Base-by-base conservation (phyloP, 2,797 vertebrate genomes). In the Rhinogobio ventralis region DNA sequence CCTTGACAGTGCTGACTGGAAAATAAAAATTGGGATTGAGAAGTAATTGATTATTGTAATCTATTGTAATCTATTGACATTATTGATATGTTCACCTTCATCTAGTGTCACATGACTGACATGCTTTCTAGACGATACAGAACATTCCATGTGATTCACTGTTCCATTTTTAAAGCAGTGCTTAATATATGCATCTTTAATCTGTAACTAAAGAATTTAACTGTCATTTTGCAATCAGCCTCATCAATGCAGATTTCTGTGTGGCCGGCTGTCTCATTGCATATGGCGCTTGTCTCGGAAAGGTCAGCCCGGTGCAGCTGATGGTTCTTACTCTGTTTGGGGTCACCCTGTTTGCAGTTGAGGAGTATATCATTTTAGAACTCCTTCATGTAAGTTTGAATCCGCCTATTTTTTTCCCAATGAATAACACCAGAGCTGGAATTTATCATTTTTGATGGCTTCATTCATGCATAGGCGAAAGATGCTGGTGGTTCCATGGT, bases 401-500 rank as follows among this genome's bases (percentile, higher is more conserved):
- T 20, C 20, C 53, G 10, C n/a, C 1, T 45, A 4, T 77, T 60
- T 30, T n/a, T 57, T 2, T 33, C 7, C 7, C 33, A 42, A 5
- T 23, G 4, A 45, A 2, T 39, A 57, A 45, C 36, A 13, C 46
- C 7, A 25, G 30, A 20, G 30, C 30, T 8, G 17, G 15, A 9
- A 85, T 80, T 79, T 17, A n/a, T 66, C 0, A 23, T n/a, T 85
- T 81, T 42, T 46, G 4, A 39, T 46, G 42, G 66, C 11, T 39
- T 79, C 51, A 75, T 75, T 8, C 2, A 14, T 57, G 49, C 53
- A 53, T 92, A 99, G 98, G 96, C 96, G 45, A 96, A 92, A 92
- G 98, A 99, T 77, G 96, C 98, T 0, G 98, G 98, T 71, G 98
- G 98, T 88, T 99, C 98, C 88, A 99, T 99, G 98, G 96, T 97